phyloP scores from a whole-genome alignment of 2,888 invertebrate species.

The Melipona beecheii region DNA sequence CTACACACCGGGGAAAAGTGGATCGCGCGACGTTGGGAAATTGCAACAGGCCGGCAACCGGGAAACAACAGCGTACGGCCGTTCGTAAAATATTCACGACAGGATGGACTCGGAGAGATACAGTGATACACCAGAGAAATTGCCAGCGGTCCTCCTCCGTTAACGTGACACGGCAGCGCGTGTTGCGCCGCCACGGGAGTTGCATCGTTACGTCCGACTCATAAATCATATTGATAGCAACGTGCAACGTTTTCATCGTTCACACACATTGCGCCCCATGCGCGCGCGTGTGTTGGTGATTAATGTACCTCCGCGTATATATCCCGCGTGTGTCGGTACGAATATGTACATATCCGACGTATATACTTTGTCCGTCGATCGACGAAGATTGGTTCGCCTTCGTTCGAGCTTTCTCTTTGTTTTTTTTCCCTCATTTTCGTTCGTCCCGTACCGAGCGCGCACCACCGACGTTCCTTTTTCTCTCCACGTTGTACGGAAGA shows the following conservation, averaged over 20 bases:
- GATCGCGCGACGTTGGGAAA: not conserved
- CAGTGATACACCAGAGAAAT: constrained; percentile 15
- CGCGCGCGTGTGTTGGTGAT: constrained; percentile 3
- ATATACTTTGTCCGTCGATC: constrained; percentile 24
- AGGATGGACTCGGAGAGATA: not conserved
- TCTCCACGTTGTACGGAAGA: constrained; percentile 38
- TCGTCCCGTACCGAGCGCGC: not conserved
- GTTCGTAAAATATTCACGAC: constrained; percentile 33
- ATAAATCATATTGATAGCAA: constrained; percentile 61
- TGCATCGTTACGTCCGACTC: constrained; percentile 39
- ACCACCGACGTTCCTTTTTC: constrained; percentile 46
- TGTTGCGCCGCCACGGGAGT: constrained; percentile 34
- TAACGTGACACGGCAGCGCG: constrained; percentile 35
- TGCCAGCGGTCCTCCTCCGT: constrained; percentile 24
- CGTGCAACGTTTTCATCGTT: constrained; percentile 38
- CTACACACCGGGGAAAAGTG: no score
- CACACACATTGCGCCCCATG: not conserved
- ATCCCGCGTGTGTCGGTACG: not conserved
- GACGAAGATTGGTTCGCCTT: not conserved
- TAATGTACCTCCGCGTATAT: not conserved
- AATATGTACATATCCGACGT: not conserved
- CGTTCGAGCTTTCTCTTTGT: constrained; percentile 12
- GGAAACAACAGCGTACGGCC: constrained; percentile 2
- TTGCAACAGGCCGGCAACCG: not conserved
- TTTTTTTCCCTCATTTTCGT: not conserved